phyloP scores from a whole-genome alignment of 2,797 vertebrate genomes.

The Trachops cirrhosus region DNA sequence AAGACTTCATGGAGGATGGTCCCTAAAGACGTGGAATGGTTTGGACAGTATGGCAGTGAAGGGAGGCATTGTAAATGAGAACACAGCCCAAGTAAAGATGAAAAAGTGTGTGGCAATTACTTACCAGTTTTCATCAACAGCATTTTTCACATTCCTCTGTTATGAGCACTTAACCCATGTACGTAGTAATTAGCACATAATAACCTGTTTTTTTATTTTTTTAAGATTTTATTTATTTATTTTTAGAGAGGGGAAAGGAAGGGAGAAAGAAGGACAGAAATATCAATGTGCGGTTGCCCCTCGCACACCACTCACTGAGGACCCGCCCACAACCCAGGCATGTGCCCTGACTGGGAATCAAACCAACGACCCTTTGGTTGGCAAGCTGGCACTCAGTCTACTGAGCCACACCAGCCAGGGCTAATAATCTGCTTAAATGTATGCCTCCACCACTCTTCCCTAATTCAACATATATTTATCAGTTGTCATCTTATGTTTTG shows the following conservation, averaged over 20 bases:
- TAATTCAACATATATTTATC: conserved; percentile 3
- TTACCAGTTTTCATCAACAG: neutral
- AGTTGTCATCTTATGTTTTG: neutral
- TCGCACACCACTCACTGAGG: too few relatives aligned
- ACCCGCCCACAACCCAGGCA: too few relatives aligned
- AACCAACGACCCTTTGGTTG: too few relatives aligned
- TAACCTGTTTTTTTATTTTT: neutral
- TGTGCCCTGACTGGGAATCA: too few relatives aligned
- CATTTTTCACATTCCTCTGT: neutral
- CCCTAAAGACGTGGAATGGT: neutral
- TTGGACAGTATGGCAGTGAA: neutral
- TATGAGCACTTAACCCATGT: neutral
- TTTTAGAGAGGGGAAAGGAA: too few relatives aligned
- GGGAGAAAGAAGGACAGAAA: too few relatives aligned
- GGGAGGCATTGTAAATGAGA: neutral
- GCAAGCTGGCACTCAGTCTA: too few relatives aligned
- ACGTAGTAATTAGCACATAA: neutral
- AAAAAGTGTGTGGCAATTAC: neutral
- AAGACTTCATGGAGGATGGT: neutral
- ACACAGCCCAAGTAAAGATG: neutral
- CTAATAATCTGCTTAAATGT: neutral
- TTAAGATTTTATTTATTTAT: too few relatives aligned
- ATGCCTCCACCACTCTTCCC: neutral
- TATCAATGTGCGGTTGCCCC: too few relatives aligned
- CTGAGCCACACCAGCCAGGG: too few relatives aligned